Conservation (phyloP, 1,140 invertebrate species). For the Cydia splendana region DNA sequence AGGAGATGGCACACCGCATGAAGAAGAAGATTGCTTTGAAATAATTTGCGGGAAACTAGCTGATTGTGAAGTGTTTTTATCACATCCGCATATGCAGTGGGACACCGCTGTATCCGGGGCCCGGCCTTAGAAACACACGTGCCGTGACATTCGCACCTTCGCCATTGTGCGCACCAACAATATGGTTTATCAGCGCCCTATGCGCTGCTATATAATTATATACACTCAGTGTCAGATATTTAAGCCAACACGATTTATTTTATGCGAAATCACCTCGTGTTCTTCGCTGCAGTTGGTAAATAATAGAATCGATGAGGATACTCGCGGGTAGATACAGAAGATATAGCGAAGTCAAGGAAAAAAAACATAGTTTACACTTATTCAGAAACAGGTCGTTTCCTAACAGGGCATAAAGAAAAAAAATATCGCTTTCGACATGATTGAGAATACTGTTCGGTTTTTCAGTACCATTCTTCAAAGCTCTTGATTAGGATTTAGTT, state of each 20-base stretch:
- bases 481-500: no score
- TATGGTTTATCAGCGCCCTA: conserved; percentile 28
- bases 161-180: conserved; percentile 30
- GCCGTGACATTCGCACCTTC: conserved; percentile 32
- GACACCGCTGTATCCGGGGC: conserved; percentile 2
- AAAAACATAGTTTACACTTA: no score
- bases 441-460: no score
- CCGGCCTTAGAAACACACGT: conserved; percentile 18
- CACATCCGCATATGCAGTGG: background rate
- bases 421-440: no score
- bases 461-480: background rate
- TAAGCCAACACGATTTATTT: background rate
- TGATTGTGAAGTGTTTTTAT: no score
- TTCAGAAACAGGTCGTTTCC: no score
- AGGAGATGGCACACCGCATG: no score
- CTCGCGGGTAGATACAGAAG: background rate
- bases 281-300: background rate
- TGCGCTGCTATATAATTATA: conserved; percentile 31
- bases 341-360: background rate
- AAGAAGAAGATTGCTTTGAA: no score
- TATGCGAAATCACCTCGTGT: background rate
- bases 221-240: conserved; percentile 16
- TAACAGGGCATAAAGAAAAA: background rate
- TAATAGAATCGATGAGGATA: background rate
- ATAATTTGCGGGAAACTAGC: no score